Base-by-base conservation (phyloP, 2,888 invertebrate species). In the Prosopocoilus inquinatus region DNA sequence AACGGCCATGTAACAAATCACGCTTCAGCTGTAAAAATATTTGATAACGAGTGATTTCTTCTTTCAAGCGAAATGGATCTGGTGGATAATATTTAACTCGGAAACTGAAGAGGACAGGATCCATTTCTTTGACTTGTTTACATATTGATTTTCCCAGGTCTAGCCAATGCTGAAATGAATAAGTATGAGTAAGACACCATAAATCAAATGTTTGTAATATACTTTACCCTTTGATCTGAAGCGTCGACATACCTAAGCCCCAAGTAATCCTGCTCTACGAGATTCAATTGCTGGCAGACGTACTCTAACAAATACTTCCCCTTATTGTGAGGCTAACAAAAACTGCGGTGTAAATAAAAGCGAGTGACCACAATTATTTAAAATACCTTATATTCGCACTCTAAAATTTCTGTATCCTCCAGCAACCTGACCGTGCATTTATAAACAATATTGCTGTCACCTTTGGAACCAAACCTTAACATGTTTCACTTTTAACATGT, bases 41-140 rank as follows among this genome's bases (percentile, higher is more conserved):
- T 79, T 96, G 96, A 79, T 97, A 97, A 70, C 96, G 85, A 61
- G 96, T 94, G 61, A 94, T 89, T 78, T 96, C 93, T 75, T 96
- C 97, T 76, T 93, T 94, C 63, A 98, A 81, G 51, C 92, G 84
- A 75, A 92, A 84, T 11, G 97, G 96, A 79, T 97, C 95, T 54
- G 93, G 92, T 11, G 98, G 97, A 77, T 98, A 98, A 79, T 95
- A 98, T 81, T 97, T 97, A 62, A 97, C 94, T 61, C 97, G 91
- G 78, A 98, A 94, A 79, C 95, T 96, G 75, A 98, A 92, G 58
- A 96, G 80, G 71, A 94, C 90, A 58, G 94, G 93, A 68, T 92
- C 90, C 70, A 95, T 86, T 79, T 95, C 96, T 89, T 92, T 94
- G 34, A 94, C 90, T 85, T 95, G 94, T 77, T 94, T 95, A 66